Base-by-base conservation (phyloP, 2,888 invertebrate genomes). In the Dilophus febrilis region DNA sequence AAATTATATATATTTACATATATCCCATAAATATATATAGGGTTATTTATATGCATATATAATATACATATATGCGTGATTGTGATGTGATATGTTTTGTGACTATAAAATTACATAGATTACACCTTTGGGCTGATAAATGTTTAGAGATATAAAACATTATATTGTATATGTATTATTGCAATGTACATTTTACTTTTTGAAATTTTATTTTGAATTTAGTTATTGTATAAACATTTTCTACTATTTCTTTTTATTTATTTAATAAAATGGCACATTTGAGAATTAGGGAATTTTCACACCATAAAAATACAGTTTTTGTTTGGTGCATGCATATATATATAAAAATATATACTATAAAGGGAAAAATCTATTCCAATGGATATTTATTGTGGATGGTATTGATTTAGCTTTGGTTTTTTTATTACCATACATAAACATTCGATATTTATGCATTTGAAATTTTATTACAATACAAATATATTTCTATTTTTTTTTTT, bases 51-150 rank as follows among this genome's bases (percentile, higher is more conserved):
- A 22, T 6, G 4, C 22, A 22, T 6, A 22, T 6, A 22, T 22
- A 22, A 22, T 22, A 22, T 22, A 22, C 22, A 22, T 6, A 22
- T 22, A 4, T 22, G 8, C 19, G 7, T 17, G 6, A 19, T 34
- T 19, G 37, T 34, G 34, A 37, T 37, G 33, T n/a, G n/a, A n/a
- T n/a, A 31, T 37, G 40, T 40, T 34, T 29, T 37, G 33, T 37
- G 38, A 42, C 42, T 42, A 42, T 42, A 42, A 42, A 42, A 42
- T 42, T 42, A 43, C 42, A 38, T 30, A 41, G 45, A 45, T 45
- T 45, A 45, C 43, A 43, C 45, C 45, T 45, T 42, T 43, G 45
- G 43, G 45, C 42, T 45, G 43, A 39, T 39, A 42, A 39, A 38
- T 42, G 39, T 38, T 35, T 34, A 28, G n/a, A n/a, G 34, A 39